phyloP scores from a whole-genome alignment of 1,140 invertebrate species.

The Phymastichus coffea region DNA sequence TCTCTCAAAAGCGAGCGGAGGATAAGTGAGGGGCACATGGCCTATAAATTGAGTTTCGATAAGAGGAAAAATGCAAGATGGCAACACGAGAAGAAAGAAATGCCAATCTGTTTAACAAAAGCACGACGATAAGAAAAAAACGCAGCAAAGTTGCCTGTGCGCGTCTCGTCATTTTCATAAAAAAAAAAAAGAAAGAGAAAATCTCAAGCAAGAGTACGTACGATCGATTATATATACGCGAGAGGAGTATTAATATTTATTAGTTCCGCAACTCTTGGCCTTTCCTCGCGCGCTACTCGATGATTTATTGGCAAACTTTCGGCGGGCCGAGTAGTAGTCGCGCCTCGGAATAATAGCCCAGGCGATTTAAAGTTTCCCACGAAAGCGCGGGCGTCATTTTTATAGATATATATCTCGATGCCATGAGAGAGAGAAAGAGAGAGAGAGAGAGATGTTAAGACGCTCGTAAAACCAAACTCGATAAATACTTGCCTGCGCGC shows the following conservation, averaged over 20 bases:
- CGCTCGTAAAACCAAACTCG: too few species aligned
- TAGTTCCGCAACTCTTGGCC: conserved; percentile 30
- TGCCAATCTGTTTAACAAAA: conserved; percentile 16
- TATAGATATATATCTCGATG: too few species aligned
- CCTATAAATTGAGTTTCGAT: conserved; percentile 22
- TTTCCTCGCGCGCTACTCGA: conserved; percentile 20
- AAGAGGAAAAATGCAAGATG: background rate
- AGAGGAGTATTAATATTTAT: conserved; percentile 32
- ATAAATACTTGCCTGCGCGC: too few species aligned
- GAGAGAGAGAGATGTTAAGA: too few species aligned
- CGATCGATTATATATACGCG: conserved; percentile 21
- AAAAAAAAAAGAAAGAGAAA: background rate
- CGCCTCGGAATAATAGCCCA: conserved; percentile 23
- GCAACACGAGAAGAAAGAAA: background rate
- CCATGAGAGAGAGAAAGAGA: too few species aligned
- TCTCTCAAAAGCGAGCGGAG: too few species aligned
- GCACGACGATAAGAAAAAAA: background rate
- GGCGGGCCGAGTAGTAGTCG: background rate
- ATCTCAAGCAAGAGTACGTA: conserved; percentile 24
- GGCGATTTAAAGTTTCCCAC: conserved; percentile 26
- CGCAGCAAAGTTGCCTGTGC: background rate
- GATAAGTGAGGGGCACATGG: too few species aligned
- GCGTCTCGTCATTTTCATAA: background rate
- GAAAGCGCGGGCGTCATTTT: conserved; percentile 27
- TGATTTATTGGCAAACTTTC: conserved; percentile 27